phyloP scores from a whole-genome alignment of 30 jellyfish, hydroid and myxozoan species.

The Aurelia sp. region DNA sequence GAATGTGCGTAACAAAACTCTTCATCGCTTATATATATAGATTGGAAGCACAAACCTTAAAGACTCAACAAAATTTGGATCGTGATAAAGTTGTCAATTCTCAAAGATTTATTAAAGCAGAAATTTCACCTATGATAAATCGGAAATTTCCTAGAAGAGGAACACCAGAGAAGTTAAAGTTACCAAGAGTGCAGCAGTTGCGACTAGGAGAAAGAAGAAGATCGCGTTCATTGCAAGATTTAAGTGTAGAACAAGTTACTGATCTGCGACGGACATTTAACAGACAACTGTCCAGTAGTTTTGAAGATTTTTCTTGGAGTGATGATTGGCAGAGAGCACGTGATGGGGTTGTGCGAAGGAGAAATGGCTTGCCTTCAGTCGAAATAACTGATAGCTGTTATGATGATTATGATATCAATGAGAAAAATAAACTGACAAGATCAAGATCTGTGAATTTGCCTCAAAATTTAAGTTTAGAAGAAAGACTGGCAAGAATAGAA shows the following conservation, averaged over 20 bases:
- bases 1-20: too few relatives aligned
- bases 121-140: slow-evolving; percentile 15
- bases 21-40: too few relatives aligned
- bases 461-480: slow-evolving; percentile 43
- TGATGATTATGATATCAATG: too few relatives aligned
- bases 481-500: slow-evolving; percentile 42
- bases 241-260: neutral
- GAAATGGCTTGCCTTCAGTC: too few relatives aligned
- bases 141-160: neutral
- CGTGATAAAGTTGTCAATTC: neutral
- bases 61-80: neutral
- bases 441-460: slow-evolving; percentile 1
- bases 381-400: too few relatives aligned
- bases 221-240: slow-evolving; percentile 33
- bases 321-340: too few relatives aligned
- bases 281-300: neutral
- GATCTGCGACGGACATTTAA: neutral
- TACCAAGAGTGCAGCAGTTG: slow-evolving; percentile 36
- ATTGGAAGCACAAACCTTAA: neutral
- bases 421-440: neutral
- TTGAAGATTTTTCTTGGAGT: slow-evolving; percentile 54
- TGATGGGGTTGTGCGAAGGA: too few relatives aligned
- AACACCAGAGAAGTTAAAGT: neutral
- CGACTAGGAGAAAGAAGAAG: slow-evolving; percentile 30
- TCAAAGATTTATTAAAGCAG: slow-evolving; percentile 3